Conservation (phyloP, 2,797 vertebrate species). For the Etheostoma perlongum region DNA sequence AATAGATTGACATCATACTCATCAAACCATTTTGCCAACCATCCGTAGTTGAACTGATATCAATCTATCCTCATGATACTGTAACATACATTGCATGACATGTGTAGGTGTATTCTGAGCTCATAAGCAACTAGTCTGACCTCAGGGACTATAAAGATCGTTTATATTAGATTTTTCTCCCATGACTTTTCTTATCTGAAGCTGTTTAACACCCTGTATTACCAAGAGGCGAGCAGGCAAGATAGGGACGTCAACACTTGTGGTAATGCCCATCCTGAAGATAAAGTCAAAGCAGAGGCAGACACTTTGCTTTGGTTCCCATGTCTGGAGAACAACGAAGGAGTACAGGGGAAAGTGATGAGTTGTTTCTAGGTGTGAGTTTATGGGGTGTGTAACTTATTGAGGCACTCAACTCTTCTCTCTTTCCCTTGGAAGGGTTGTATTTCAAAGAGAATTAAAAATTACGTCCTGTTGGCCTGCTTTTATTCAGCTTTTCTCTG, state of each 20-base stretch:
- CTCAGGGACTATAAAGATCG: slow-evolving; percentile 24
- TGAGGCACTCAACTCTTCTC: slow-evolving; percentile 23
- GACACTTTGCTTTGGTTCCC: slow-evolving; percentile 67
- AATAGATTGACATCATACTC: background rate
- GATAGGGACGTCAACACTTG: slow-evolving; percentile 74
- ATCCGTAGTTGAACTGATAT: background rate
- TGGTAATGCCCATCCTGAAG: slow-evolving; percentile 80
- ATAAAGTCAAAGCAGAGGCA: slow-evolving; percentile 64
- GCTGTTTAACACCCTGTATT: slow-evolving; percentile 71
- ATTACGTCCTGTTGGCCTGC: background rate
- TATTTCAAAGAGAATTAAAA: slow-evolving; percentile 26
- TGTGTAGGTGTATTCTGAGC: slow-evolving; percentile 13
- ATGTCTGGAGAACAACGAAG: slow-evolving; percentile 48
- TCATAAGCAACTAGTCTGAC: slow-evolving; percentile 44
- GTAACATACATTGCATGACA: background rate
- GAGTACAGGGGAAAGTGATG: slow-evolving; percentile 60
- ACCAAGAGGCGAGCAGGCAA: slow-evolving; percentile 30
- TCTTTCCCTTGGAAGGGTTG: slow-evolving; percentile 29
- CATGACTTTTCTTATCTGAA: slow-evolving; percentile 65
- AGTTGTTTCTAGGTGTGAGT: slow-evolving; percentile 74
- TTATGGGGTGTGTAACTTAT: slow-evolving; percentile 50
- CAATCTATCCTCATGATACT: background rate
- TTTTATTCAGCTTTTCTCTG: background rate
- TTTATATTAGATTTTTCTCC: slow-evolving; percentile 45
- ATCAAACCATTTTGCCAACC: background rate